Conservation (phyloP, 1,140 invertebrate genomes). For the Pseudoatta argentina region DNA sequence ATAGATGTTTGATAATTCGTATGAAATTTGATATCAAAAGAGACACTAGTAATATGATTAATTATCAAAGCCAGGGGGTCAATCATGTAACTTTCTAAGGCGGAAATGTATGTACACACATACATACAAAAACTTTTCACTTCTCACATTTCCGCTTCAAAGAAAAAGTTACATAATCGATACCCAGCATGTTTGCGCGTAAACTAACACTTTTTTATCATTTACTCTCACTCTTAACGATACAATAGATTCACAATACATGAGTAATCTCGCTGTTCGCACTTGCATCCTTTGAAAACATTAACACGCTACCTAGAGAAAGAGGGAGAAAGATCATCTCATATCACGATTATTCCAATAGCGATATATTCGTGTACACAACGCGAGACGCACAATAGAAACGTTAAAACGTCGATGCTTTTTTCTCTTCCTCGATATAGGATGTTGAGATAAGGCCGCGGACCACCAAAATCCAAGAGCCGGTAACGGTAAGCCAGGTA, state of each 20-base stretch:
- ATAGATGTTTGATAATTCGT: neutral
- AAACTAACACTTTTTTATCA: conserved; percentile 7
- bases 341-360: conserved; percentile 49
- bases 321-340: conserved; percentile 65
- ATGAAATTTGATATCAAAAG: neutral
- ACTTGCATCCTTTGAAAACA: conserved; percentile 30
- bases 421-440: conserved; percentile 74
- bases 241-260: conserved; percentile 16
- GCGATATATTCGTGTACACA: conserved; percentile 54
- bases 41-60: conserved; percentile 4
- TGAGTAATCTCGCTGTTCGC: neutral
- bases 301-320: conserved; percentile 55
- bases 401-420: conserved; percentile 71
- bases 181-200: conserved; percentile 14
- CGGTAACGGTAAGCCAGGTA: conserved; percentile 74
- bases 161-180: too few relatives aligned
- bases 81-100: too few relatives aligned
- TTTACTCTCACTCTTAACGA: conserved; percentile 22
- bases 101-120: too few relatives aligned
- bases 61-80: neutral
- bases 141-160: too few relatives aligned
- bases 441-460: conserved; percentile 79
- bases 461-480: conserved; percentile 74
- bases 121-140: too few relatives aligned
- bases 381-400: conserved; percentile 40